Conservation (phyloP, 2,888 invertebrate genomes). For the Spisula solida region DNA sequence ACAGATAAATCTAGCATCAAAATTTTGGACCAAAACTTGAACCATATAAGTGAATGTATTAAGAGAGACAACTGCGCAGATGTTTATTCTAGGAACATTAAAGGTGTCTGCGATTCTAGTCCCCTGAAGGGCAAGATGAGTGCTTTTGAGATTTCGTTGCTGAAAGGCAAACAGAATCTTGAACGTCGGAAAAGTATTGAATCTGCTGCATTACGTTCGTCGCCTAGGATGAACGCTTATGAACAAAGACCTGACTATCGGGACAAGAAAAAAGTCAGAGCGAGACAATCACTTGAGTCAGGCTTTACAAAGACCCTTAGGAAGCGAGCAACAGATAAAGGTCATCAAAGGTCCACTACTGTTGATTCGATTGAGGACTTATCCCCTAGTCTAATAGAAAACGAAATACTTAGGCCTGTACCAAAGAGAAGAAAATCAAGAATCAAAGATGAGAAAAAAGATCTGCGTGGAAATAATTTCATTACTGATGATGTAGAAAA, state of each 20-base stretch:
- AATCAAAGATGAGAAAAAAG: conserved; percentile 15
- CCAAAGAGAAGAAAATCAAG: conserved; percentile 25
- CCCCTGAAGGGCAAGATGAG: conserved; percentile 67
- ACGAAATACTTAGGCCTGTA: conserved; percentile 16
- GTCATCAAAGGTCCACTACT: conserved; percentile 26
- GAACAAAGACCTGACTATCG: conserved; percentile 47
- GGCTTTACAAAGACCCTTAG: neutral
- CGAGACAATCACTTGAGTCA: conserved; percentile 25
- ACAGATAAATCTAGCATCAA: conserved; percentile 28
- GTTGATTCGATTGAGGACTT: neutral
- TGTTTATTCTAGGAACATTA: conserved; percentile 43
- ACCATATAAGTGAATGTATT: conserved; percentile 37
- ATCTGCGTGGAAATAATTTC: neutral
- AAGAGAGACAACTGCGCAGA: conserved; percentile 46
- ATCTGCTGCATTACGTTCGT: conserved; percentile 55
- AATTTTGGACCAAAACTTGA: conserved; percentile 50
- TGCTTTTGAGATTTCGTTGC: conserved; percentile 65
- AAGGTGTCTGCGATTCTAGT: conserved; percentile 53
- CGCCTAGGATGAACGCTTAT: conserved; percentile 56
- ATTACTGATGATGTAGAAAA: neutral
- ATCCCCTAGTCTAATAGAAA: conserved; percentile 28
- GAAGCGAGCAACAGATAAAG: neutral
- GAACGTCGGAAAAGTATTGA: conserved; percentile 60
- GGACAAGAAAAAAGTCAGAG: conserved; percentile 34
- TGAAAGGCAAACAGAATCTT: conserved; percentile 64